A percentile compares a stretch with the other conserved stretches of the same genome.
Conservation (phyloP, 1,140 invertebrate genomes). For the Aphelenchoides fujianensis region DNA sequence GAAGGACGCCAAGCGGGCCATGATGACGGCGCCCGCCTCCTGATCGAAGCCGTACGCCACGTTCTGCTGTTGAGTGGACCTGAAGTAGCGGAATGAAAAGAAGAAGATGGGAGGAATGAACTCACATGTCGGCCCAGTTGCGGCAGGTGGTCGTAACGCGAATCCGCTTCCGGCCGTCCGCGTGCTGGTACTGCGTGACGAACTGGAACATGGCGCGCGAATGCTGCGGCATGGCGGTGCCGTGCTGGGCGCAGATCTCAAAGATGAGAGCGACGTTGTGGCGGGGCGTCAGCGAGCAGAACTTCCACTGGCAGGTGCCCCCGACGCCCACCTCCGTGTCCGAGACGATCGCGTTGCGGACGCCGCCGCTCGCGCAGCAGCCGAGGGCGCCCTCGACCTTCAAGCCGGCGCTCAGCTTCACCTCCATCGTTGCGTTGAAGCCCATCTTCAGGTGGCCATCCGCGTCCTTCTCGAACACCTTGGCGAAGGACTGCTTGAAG, state of each 20-base stretch:
- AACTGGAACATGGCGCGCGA: conserved; percentile 94
- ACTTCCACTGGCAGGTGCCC: conserved; percentile 95
- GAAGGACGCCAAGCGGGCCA: conserved; percentile 93
- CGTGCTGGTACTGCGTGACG: conserved; percentile 96
- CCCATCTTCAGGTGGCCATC: conserved; percentile 93
- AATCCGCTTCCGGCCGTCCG: conserved; percentile 88
- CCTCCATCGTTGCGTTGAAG: conserved; percentile 92
- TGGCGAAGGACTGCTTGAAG: conserved; percentile 97
- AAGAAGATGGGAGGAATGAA: not conserved
- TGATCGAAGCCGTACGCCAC: conserved; percentile 71
- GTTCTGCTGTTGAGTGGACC: conserved; percentile 65
- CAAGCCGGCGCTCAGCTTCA: conserved; percentile 70
- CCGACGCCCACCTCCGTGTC: conserved; percentile 96
- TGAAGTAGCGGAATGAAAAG: not conserved
- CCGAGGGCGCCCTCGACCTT: conserved; percentile 89
- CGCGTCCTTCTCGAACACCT: conserved; percentile 89
- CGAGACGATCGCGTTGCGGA: conserved; percentile 71
- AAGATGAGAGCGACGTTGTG: conserved; percentile 91
- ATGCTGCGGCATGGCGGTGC: conserved; percentile 88
- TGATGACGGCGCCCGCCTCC: conserved; percentile 83
- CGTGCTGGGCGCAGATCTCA: conserved; percentile 92
- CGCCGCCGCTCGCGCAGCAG: conserved; percentile 73
- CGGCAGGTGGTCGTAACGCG: conserved; percentile 92
- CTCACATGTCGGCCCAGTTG: conserved; percentile 71
- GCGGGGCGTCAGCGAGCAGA: conserved; percentile 87